phyloP scores from a whole-genome alignment of 2,797 vertebrate species.

The Clarias fuscus region DNA sequence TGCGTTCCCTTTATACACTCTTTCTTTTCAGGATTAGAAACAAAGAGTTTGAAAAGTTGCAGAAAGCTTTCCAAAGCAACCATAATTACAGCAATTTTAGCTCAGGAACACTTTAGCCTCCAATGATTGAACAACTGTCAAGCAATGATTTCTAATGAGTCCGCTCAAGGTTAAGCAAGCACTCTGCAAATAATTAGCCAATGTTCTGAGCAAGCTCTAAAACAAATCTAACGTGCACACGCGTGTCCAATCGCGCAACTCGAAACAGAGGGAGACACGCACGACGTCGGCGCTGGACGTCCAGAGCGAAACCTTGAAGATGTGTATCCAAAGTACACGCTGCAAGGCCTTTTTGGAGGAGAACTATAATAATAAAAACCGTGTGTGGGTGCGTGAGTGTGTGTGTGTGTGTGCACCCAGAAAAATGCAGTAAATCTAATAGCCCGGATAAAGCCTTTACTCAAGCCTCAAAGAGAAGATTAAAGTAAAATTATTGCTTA shows the following conservation, averaged over 20 bases:
- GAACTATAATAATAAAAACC: slow-evolving; percentile 23
- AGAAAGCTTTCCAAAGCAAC: slow-evolving; percentile 34
- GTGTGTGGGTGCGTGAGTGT: slow-evolving; percentile 4
- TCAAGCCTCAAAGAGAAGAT: slow-evolving; percentile 53
- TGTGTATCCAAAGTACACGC: slow-evolving; percentile 15
- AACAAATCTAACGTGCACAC: slow-evolving; percentile 39
- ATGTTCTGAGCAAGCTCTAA: slow-evolving; percentile 44
- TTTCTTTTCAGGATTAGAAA: neutral
- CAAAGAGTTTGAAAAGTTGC: slow-evolving; percentile 31
- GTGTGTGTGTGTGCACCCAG: slow-evolving; percentile 3
- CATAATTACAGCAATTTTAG: slow-evolving; percentile 52
- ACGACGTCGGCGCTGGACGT: neutral
- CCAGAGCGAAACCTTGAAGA: neutral
- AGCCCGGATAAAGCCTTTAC: slow-evolving; percentile 29
- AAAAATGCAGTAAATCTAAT: slow-evolving; percentile 44
- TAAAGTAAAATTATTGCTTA: slow-evolving; percentile 52
- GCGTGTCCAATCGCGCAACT: slow-evolving; percentile 29
- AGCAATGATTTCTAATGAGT: slow-evolving; percentile 54
- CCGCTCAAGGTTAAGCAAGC: slow-evolving; percentile 58
- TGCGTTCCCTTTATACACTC: neutral
- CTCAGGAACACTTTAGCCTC: slow-evolving; percentile 51
- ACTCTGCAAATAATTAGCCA: slow-evolving; percentile 54
- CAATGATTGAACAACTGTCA: slow-evolving; percentile 55
- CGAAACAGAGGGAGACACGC: slow-evolving; percentile 31
- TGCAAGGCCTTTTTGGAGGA: slow-evolving; percentile 20